Conservation (phyloP, 1,140 invertebrate species). For the Papilio polytes region DNA sequence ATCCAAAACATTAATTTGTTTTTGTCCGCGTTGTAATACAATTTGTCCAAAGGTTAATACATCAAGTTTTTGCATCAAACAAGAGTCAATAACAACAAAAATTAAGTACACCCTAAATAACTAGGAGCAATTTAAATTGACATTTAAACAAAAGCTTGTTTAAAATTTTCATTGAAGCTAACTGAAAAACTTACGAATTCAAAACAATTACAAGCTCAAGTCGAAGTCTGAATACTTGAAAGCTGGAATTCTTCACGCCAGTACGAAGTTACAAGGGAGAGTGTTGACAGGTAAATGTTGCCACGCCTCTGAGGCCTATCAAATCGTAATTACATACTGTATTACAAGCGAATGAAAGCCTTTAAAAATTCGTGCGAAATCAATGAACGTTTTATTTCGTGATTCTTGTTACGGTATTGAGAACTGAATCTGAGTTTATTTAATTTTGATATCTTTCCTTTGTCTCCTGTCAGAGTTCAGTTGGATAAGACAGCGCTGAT, state of each 20-base stretch:
- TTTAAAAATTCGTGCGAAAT: slow-evolving; percentile 54
- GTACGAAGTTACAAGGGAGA: slow-evolving; percentile 53
- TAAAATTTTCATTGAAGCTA: slow-evolving; percentile 31
- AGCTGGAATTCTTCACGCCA: slow-evolving; percentile 43
- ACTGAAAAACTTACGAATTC: not conserved
- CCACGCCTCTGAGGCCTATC: slow-evolving; percentile 62
- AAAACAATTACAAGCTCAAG: slow-evolving; percentile 50
- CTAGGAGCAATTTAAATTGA: slow-evolving; percentile 55
- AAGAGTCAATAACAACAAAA: slow-evolving; percentile 40
- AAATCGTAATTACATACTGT: slow-evolving; percentile 67
- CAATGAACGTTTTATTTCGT: slow-evolving; percentile 50
- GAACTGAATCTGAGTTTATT: slow-evolving; percentile 57
- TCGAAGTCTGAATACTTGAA: slow-evolving; percentile 10
- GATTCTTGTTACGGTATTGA: slow-evolving; percentile 53
- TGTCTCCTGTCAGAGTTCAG: slow-evolving; percentile 43
- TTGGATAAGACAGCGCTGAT: slow-evolving; percentile 11
- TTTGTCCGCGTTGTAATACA: slow-evolving; percentile 40
- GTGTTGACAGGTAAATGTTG: slow-evolving; percentile 70
- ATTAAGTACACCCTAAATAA: slow-evolving; percentile 41
- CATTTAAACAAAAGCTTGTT: slow-evolving; percentile 48
- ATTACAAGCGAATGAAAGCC: slow-evolving; percentile 54
- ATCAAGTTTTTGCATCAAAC: slow-evolving; percentile 35
- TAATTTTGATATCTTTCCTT: slow-evolving; percentile 43
- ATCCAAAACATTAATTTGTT: slow-evolving; percentile 39
- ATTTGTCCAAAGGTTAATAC: slow-evolving; percentile 41